phyloP scores from a whole-genome alignment of 2,797 vertebrate species.

The Cryptoprocta ferox region DNA sequence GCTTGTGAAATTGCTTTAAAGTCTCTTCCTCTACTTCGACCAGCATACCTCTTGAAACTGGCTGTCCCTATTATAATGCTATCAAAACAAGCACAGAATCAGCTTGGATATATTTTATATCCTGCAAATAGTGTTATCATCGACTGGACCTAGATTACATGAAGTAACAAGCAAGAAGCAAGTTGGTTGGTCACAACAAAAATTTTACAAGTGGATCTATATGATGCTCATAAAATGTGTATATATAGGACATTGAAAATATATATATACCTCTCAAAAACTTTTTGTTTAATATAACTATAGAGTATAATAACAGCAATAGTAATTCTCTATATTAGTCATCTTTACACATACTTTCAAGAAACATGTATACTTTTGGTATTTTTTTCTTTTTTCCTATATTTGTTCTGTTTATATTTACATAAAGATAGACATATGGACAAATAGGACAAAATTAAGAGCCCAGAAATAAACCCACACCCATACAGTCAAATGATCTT shows the following conservation, averaged over 20 bases:
- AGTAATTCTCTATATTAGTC: not conserved
- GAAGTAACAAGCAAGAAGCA: not conserved
- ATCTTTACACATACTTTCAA: not conserved
- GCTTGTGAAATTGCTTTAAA: not conserved
- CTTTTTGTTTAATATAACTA: not conserved
- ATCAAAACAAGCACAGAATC: not conserved
- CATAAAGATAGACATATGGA: not conserved
- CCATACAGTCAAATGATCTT: not conserved
- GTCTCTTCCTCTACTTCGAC: not conserved
- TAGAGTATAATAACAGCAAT: not conserved
- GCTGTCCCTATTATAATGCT: not conserved
- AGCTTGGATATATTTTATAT: not conserved
- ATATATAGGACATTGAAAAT: not conserved
- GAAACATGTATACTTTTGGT: not conserved
- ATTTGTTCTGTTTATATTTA: constrained; percentile 34
- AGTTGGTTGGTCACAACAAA: not conserved
- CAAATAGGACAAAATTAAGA: not conserved
- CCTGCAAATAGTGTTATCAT: not conserved
- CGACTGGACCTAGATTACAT: not conserved
- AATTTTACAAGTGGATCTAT: not conserved
- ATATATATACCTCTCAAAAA: not conserved
- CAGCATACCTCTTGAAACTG: not conserved
- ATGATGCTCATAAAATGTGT: not conserved
- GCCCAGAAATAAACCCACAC: not conserved
- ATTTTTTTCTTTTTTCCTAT: not conserved